Evolutionary conservation across 2,797 vertebrate genomes (phyloP), one percentile per base, ranked within the genome.

Genomic region (Ficedula albicollis): DNA sequence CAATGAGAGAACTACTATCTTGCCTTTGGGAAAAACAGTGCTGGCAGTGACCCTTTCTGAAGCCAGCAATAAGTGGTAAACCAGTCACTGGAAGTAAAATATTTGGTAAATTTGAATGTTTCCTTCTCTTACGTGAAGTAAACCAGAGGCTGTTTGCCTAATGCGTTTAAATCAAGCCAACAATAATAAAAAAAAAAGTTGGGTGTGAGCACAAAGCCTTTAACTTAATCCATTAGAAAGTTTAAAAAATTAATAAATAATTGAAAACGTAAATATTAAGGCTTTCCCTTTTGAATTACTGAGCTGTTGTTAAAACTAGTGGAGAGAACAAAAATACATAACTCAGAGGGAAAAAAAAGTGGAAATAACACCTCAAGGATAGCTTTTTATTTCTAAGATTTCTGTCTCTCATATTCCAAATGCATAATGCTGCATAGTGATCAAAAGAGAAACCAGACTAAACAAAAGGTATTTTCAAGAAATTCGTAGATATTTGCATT

Each of bases 11-110:
- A 90, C 78, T 88, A 69, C 92, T 95, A 26, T 80, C 86, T 94
- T 96, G 96, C 90, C 96, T 96, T 97, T 93, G 87, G 89, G 95
- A 84, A 95, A 91, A 96, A 94, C 74, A 90, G 44, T 44, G 80
- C 64, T 89, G 87, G 79, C 88, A 78, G 79, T 93, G 89, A 96
- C 94, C 97, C 87, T 77, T 63, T 93, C 78, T 93, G 89, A 89
- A 97, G 79, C 54, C 83, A 91, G 80, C 46, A 92, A 63, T 63
- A 87, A 83, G 67, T 88, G 94, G 89, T 77, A 96, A 96, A 95
- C 58, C 87, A 89, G 92, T 82, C 87, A 94, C 58, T 76, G 25
- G 46, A 94, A 94, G 64, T 91, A 90, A 97, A 97, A 94, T 81
- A 92, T 93, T 81, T 96, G 79, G 59, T 95, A 55, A 64, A 39